These are phyloP conservation scores for Arctia plantaginis DNA, from an alignment of 2,888 invertebrate genomes.

Conservation along the genomic window DNA sequence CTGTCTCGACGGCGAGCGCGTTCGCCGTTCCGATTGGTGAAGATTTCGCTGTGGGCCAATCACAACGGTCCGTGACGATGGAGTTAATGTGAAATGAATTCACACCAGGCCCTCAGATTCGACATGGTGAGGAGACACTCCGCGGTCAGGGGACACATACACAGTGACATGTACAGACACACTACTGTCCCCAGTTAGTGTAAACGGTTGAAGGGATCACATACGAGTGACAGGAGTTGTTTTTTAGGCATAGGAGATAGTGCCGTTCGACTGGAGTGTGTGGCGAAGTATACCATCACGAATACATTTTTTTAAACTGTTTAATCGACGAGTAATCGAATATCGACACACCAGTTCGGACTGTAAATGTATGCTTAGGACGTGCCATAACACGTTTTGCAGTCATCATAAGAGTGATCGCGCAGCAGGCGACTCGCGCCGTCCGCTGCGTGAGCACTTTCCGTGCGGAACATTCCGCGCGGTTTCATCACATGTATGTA, in stretches of 20 bases:
- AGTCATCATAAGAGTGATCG: constrained; percentile 16
- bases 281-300: not conserved
- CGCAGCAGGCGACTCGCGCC: not conserved
- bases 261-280: constrained; percentile 44
- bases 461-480: constrained; percentile 17
- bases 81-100: no score
- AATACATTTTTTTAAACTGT: not conserved
- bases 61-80: no score
- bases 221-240: constrained; percentile 68
- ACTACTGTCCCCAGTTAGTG: constrained; percentile 63
- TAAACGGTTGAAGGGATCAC: constrained; percentile 83
- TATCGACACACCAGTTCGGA: constrained; percentile 24
- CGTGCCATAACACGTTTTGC: constrained; percentile 69
- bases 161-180: constrained; percentile 8
- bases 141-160: constrained; percentile 24
- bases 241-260: constrained; percentile 55
- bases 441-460: constrained; percentile 18
- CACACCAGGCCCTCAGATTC: constrained; percentile 4
- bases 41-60: no score
- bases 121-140: constrained; percentile 25
- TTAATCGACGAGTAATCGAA: not conserved
- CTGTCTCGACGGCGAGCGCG: no score
- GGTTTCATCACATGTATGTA: constrained; percentile 52
- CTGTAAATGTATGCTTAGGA: constrained; percentile 57
- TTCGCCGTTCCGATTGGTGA: no score